phyloP scores from a whole-genome alignment of 2,797 vertebrate genomes.

The Phoeniculus purpureus region DNA sequence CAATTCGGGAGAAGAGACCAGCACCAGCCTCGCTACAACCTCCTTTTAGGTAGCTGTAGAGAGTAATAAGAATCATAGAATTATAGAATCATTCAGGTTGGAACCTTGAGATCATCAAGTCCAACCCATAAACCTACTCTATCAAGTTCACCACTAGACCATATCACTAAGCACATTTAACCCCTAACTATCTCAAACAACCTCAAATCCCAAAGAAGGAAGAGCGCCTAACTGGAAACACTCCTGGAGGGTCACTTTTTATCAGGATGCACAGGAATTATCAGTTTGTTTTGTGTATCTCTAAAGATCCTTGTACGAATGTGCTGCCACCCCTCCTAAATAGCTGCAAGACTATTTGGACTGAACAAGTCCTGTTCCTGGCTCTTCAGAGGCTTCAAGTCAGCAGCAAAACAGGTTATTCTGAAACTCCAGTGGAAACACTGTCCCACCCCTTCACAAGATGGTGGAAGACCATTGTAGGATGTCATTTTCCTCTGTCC shows the following conservation, averaged over 20 bases:
- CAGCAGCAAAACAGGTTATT: not conserved
- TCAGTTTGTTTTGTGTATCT: not conserved
- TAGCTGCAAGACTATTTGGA: not conserved
- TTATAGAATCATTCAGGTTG: too few relatives aligned
- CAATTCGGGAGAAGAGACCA: too few relatives aligned
- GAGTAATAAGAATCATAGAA: too few relatives aligned
- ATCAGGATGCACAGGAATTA: not conserved
- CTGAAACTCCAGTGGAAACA: not conserved
- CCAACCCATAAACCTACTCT: too few relatives aligned
- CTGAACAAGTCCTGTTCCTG: not conserved
- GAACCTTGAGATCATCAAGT: too few relatives aligned
- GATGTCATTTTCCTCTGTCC: not conserved
- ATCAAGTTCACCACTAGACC: too few relatives aligned
- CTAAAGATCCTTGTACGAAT: not conserved
- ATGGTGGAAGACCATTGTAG: not conserved
- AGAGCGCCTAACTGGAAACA: accelerated
- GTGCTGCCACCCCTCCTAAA: not conserved
- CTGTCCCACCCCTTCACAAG: not conserved
- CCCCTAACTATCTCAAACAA: not conserved
- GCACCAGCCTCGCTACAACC: too few relatives aligned
- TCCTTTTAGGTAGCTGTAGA: too few relatives aligned
- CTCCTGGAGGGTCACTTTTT: not conserved
- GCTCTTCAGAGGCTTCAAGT: not conserved
- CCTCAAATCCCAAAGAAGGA: not conserved
- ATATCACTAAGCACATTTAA: not conserved